Conservation (phyloP, 2,113 vertebrate species). For the Psittacula cyanocephala region DNA sequence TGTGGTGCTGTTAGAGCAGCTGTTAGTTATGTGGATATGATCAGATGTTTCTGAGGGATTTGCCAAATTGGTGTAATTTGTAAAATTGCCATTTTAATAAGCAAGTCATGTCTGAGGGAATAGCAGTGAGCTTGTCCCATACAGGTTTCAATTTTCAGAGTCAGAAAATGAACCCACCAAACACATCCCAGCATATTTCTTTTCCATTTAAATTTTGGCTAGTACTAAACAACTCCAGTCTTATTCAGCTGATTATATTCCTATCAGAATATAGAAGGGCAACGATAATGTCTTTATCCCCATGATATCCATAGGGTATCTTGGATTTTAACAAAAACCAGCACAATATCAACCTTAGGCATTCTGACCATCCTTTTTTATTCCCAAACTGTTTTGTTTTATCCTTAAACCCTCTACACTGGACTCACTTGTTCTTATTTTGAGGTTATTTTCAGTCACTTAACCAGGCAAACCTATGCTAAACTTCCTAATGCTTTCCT, state of each 20-base stretch:
- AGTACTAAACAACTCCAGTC: background rate
- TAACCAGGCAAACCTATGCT: background rate
- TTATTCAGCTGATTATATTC: background rate
- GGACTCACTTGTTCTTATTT: background rate
- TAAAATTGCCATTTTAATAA: conserved; percentile 34
- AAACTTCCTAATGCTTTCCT: background rate
- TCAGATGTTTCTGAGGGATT: conserved; percentile 8
- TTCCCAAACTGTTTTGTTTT: background rate
- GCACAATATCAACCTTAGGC: background rate
- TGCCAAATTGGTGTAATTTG: conserved; percentile 15
- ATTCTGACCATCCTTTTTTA: background rate
- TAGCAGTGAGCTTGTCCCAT: background rate
- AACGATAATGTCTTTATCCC: background rate
- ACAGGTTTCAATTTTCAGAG: conserved; percentile 3
- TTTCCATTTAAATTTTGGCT: background rate
- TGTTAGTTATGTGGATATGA: background rate
- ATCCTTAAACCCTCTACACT: background rate
- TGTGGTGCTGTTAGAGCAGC: background rate
- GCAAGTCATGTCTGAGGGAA: conserved; percentile 4
- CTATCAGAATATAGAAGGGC: background rate
- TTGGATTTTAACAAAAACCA: background rate
- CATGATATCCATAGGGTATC: background rate
- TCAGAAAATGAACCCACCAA: background rate
- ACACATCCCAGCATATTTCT: background rate
- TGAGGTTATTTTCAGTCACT: background rate